Percentiles rank a stretch among this genome's conserved stretches.
phyloP scores from a whole-genome alignment of 1,140 invertebrate species.

The Dolichoris vasculosae region DNA sequence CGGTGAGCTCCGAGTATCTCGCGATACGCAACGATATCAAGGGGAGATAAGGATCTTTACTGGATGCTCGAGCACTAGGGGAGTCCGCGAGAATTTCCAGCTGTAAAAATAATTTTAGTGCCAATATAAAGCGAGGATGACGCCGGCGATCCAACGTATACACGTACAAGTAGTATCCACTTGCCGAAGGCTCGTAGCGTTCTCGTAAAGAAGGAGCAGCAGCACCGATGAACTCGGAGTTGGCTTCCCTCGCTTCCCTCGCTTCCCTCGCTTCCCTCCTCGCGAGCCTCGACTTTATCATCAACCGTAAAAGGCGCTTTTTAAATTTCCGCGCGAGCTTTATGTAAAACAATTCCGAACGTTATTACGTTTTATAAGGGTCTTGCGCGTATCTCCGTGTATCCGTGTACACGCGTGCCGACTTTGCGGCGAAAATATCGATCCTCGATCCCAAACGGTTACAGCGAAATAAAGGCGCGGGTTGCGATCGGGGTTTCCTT shows the following conservation, averaged over 20 bases:
- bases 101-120: slow-evolving; percentile 46
- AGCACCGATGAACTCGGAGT: no score
- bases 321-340: slow-evolving; percentile 14
- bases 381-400: background rate
- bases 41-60: slow-evolving; percentile 35
- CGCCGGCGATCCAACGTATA: background rate
- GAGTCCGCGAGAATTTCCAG: slow-evolving; percentile 33
- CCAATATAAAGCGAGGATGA: slow-evolving; percentile 34
- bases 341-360: slow-evolving; percentile 16
- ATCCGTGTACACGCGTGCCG: no score
- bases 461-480: background rate
- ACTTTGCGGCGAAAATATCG: no score
- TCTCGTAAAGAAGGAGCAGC: slow-evolving; percentile 40
- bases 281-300: slow-evolving; percentile 7
- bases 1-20: background rate
- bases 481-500: no score
- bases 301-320: slow-evolving; percentile 22
- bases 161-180: background rate
- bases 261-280: background rate
- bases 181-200: slow-evolving; percentile 38
- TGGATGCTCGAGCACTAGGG: background rate
- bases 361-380: background rate
- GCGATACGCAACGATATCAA: slow-evolving; percentile 19
- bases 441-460: background rate
- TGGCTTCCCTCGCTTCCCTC: background rate